Percentiles rank a stretch among this genome's conserved stretches.
Conservation (phyloP, 2,797 vertebrate genomes). For the Eleutherodactylus coqui region DNA sequence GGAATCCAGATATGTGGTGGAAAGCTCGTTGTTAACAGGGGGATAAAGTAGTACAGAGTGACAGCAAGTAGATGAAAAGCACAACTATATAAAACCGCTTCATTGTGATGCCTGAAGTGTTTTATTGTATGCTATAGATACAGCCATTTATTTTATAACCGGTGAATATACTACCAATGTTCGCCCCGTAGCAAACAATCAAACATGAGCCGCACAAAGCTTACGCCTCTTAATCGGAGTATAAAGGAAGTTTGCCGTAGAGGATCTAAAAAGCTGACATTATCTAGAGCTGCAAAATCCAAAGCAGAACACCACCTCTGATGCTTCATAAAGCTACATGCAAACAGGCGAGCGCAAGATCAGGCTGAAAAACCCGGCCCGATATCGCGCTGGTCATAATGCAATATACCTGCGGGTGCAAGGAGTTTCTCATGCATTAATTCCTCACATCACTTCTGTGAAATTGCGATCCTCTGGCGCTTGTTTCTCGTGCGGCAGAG, state of each 20-base stretch:
- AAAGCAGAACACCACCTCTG: not conserved
- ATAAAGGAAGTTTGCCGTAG: not conserved
- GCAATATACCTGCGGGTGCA: no score
- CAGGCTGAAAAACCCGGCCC: no score
- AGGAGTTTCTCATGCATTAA: no score
- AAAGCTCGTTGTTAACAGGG: constrained; percentile 34
- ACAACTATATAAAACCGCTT: constrained; percentile 25
- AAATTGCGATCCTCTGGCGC: no score
- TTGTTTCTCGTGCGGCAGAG: no score
- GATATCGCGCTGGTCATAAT: no score
- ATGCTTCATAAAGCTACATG: no score
- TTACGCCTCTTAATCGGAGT: not conserved
- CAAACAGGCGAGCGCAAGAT: no score
- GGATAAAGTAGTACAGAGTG: not conserved
- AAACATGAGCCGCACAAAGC: not conserved
- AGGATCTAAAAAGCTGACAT: not conserved
- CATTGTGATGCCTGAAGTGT: constrained; percentile 10
- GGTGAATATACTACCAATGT: constrained; percentile 1
- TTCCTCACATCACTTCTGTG: no score
- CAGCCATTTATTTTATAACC: not conserved
- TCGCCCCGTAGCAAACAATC: not conserved
- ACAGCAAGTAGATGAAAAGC: constrained; percentile 40
- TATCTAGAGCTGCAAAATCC: not conserved
- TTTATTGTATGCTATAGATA: constrained; percentile 22
- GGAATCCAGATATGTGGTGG: constrained; percentile 45